Base-by-base conservation (phyloP, 2,888 invertebrate genomes). In the Dicyrtoma fusca region DNA sequence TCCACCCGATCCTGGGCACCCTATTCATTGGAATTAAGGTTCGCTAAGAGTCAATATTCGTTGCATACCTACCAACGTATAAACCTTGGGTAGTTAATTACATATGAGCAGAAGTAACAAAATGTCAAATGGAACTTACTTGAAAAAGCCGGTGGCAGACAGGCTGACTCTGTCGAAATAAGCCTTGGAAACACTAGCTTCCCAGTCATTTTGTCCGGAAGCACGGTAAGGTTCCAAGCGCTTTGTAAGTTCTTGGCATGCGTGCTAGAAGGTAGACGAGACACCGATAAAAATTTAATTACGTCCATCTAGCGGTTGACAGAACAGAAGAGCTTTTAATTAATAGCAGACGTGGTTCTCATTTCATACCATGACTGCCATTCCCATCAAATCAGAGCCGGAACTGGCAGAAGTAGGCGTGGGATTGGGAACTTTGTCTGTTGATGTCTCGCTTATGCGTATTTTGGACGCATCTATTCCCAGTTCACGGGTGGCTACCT, bases 91-190 rank as follows among this genome's bases (percentile, higher is more conserved):
- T n/a, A n/a, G n/a, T n/a, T n/a, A n/a, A n/a, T n/a, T n/a, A n/a
- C n/a, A n/a, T n/a, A n/a, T n/a, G n/a, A n/a, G n/a, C n/a, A n/a
- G n/a, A n/a, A n/a, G n/a, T n/a, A n/a, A n/a, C n/a, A 49, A 23
- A 47, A 26, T 26, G 14, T 17, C 19, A 6, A 44, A 47, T 11
- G 14, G 25, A n/a, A 79, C 79, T 78, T 76, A 84, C 86, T 81
- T 83, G 82, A 93, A 90, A 82, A 91, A 95, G 1, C 95, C 96
- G 1, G 91, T 90, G 0, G 94, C 90, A 0, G 95, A 92, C 10
- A 96, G 85, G 80, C 91, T 89, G 1, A 94, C 88, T 79, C 94
- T 86, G 71, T 91, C 88, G 3, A 90, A 85, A 82, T 92, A 95
- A 0, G 95, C 95, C 34, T 87, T 85, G 69, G 85, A 84, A 1